Evolutionary conservation across 1,140 invertebrate genomes (phyloP).

Genomic region (Cydia fagiglandana): DNA sequence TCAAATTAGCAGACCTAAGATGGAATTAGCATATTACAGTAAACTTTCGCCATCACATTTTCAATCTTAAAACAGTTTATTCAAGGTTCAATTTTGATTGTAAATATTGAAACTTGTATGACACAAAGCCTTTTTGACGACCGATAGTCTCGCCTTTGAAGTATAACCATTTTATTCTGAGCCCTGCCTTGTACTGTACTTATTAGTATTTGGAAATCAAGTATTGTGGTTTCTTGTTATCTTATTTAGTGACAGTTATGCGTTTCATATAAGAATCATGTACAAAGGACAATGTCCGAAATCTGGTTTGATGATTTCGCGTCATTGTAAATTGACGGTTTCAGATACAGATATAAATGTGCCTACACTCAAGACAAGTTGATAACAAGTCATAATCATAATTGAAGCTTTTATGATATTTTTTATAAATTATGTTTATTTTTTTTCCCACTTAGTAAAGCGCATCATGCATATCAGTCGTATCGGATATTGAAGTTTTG

Average conservation of each 20-base stretch:
- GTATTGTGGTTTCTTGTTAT: neutral
- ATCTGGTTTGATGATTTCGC: neutral
- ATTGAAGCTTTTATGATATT: too few species aligned
- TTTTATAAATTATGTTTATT: too few species aligned
- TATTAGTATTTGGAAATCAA: neutral
- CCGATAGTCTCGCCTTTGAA: neutral
- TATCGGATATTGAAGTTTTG: too few species aligned
- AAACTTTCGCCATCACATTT: neutral
- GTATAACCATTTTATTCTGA: neutral
- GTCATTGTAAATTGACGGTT: neutral
- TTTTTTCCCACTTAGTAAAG: too few species aligned
- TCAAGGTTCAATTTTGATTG: neutral
- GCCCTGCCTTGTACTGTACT: neutral
- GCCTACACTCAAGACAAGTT: too few species aligned
- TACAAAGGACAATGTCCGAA: neutral
- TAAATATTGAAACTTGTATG: neutral
- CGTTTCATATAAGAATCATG: neutral
- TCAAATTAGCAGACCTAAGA: neutral
- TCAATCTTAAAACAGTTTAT: neutral
- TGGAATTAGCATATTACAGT: neutral
- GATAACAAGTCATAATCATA: too few species aligned
- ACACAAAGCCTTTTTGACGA: constrained; percentile 4
- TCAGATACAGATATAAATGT: neutral
- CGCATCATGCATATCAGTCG: too few species aligned
- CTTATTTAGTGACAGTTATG: neutral